Evolutionary conservation across 2,113 vertebrate species (phyloP), one percentile per base, ranked within the genome.

Genomic region (Melanocharis versteri): DNA sequence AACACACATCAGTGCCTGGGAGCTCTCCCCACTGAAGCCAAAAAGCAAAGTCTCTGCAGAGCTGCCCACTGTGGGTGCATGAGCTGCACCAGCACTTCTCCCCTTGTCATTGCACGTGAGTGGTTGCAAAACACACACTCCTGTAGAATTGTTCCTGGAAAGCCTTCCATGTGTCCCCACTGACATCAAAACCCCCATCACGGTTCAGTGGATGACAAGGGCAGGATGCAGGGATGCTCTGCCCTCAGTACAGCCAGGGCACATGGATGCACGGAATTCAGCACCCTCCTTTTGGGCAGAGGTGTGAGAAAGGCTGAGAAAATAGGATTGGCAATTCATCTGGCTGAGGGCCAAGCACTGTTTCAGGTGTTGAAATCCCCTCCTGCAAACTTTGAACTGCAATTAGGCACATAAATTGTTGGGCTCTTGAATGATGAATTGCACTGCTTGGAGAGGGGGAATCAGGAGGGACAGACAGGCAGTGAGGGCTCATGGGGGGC

Each of bases 1-100:
- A 64, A 15, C 15, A n/a, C 2, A 1, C 14, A 2, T 9, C 1
- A 0, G 35, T 37, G 45, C 47, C 24, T 3, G 0, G 18, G 22
- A 71, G 15, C 4, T 4, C 35, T 54, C 19, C 6, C 4, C 30
- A 42, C 35, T 10, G 53, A 66, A 82, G 57, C 28, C 47, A 30
- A 24, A 4, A 13, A 22, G 10, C 42, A 65, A 28, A 88, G 76
- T 21, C 22, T 78, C 42, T 26, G 22, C 1, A 4, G 61, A n/a
- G 35, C 61, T n/a, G 11, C 28, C 15, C 10, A 0, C 18, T 28
- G 35, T 7, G 57, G n/a, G 39, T 44, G 47, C 28, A 37, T n/a
- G 35, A 2, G 16, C 28, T 53, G 51, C 66, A 51, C 45, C 2
- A 1, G 45, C 69, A n/a, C 47, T 54, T 79, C 47, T 82, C 28